phyloP scores from a whole-genome alignment of 2,113 vertebrate genomes.

The Hiodon alosoides region DNA sequence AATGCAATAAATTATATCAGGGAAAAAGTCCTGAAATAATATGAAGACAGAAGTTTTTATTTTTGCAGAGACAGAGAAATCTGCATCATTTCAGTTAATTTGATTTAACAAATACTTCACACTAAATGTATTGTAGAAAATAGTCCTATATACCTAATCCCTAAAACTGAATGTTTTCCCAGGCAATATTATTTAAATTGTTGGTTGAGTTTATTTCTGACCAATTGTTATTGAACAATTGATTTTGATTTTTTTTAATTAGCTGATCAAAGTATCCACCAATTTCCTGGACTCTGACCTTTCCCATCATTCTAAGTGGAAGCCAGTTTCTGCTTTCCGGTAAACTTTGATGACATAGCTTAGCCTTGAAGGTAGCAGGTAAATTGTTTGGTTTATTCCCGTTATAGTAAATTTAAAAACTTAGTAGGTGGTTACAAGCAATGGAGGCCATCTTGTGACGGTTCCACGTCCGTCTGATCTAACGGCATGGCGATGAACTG shows the following conservation, averaged over 20 bases:
- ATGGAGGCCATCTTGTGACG: no score
- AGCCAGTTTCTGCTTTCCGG: no score
- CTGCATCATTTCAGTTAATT: conserved; percentile 23
- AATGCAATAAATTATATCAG: conserved; percentile 20
- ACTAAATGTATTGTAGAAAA: conserved; percentile 7
- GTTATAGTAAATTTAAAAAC: no score
- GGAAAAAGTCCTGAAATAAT: conserved; percentile 7
- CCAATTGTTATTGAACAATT: conserved; percentile 36
- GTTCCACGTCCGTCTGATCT: no score
- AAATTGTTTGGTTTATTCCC: no score
- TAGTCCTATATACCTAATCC: conserved; percentile 9
- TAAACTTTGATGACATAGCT: no score
- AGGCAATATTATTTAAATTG: conserved; percentile 8
- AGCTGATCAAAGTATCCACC: conserved; percentile 56
- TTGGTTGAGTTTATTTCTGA: conserved; percentile 36
- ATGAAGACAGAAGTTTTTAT: conserved; percentile 14
- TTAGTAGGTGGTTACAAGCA: no score
- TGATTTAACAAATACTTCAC: conserved; percentile 12
- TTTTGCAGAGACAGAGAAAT: conserved; percentile 18
- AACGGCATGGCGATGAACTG: no score
- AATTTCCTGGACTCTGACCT: no score
- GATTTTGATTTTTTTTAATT: conserved; percentile 31
- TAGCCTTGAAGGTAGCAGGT: no score
- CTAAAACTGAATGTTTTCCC: neutral
- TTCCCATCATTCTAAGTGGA: no score